Base-by-base conservation (phyloP, 2,888 invertebrate genomes). In the Drosophila merina region DNA sequence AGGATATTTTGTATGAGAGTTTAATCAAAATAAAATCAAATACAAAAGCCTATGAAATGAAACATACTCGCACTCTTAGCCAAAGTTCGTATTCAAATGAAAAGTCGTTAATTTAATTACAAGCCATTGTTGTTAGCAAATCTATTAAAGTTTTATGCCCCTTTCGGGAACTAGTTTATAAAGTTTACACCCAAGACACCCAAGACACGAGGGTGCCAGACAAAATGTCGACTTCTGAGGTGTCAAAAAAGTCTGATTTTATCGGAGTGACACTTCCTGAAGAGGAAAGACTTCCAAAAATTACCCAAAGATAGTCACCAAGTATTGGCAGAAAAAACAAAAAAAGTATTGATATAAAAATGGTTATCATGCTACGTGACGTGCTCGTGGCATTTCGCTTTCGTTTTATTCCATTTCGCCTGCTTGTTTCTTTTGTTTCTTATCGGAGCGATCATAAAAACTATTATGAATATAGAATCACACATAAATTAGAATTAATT, bases 401-500 rank as follows among this genome's bases (percentile, higher is more conserved):
- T 85, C 75, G 66, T 71, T 78, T 56, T 33, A 56, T 56, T 25
- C 55, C 55, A 56, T 56, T 56, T 56, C 55, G 68, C 47, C 14
- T 26, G 30, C 60, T 40, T 20, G 20, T 20, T 20, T 20, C 20
- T 20, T 20, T 33, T 60, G 14, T 60, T 50, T 49, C 60, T 74
- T 72, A 64, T 58, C 62, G 60, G 36, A n/a, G 47, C 14, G 45
- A 57, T 72, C 63, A 36, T 70, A 74, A 76, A 78, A 60, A 79
- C 64, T 77, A 71, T 59, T 86, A 67, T 72, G 74, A 57, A 70
- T 77, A 63, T 76, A 45, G 79, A 64, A 74, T 74, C 73, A 71
- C 33, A 87, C 84, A 88, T 85, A 86, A 88, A 85, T 87, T 86
- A 84, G 88, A 88, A 85, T 88, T 88, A 88, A 85, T 85, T 85